Evolutionary conservation across 2,888 invertebrate species (phyloP), one percentile per base, ranked within the genome.

Genomic region (Scelioninae gen. 1): DNA sequence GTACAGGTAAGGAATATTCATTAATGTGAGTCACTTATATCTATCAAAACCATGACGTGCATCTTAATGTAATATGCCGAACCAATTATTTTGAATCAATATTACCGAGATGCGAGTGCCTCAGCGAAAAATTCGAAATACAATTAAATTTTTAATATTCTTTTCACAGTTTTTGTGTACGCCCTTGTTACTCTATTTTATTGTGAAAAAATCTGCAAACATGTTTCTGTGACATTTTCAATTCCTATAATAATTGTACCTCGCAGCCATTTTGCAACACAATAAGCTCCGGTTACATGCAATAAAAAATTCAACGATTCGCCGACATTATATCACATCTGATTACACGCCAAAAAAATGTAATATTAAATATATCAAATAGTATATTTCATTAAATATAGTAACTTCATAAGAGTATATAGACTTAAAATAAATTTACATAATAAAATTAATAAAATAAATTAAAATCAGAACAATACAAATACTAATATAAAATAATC

Each of bases 261-360:
- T 56, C 10, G 32, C 15, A 43, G 40, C 53, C n/a, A 68, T 13
- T 16, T 69, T 56, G 23, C 29, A 13, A 31, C 40, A 49, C 40
- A 69, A 58, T 69, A 29, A 49, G 31, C 29, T 29, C 15, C 4
- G 15, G 7, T 7, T 40, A 29, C 58, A 43, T 29, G 16, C 51
- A 34, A 63, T 63, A 55, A 63, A 74, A 63, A 45, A 63, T 63
- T 72, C 43, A 60, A 31, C 9, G n/a, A 56, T 63, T 47, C 38
- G 0, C 29, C 31, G 23, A 63, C 55, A 47, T 63, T 43, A 63
- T 38, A 55, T 56, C n/a, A 32, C 16, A 29, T 51, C 60, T 60
- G 71, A 60, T 71, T 60, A 71, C 60, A 38, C 49, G 31, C 13
- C 15, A 13, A 66, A 71, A 58, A 60, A 60, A 47, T 62, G 47